Conservation (phyloP, 2,888 invertebrate genomes). For the Philereme transversata region DNA sequence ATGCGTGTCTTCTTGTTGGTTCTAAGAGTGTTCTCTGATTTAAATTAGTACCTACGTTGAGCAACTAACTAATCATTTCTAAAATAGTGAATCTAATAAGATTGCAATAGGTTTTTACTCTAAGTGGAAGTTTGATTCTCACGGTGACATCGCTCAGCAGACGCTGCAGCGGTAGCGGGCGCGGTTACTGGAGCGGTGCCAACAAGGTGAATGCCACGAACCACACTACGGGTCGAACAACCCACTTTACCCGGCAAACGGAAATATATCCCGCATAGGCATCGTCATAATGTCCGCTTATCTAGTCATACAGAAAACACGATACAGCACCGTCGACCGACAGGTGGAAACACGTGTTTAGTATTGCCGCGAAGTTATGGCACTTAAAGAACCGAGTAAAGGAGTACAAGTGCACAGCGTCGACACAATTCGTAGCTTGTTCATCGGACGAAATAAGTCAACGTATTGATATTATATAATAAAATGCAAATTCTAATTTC, state of each 20-base stretch:
- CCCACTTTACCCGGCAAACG: conserved; percentile 73
- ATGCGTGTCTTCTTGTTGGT: background rate
- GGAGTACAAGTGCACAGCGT: conserved; percentile 12
- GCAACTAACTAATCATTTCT: background rate
- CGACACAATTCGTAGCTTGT: conserved; percentile 16
- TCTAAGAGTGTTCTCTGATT: background rate
- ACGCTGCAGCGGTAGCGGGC: conserved; percentile 40
- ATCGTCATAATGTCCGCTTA: conserved; percentile 47
- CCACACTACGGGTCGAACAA: conserved; percentile 70
- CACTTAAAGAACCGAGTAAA: conserved; percentile 18
- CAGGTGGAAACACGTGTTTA: conserved; percentile 30
- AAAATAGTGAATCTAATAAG: conserved; percentile 8
- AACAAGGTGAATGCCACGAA: conserved; percentile 84
- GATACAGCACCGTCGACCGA: conserved; percentile 37
- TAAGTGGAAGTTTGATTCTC: conserved; percentile 10
- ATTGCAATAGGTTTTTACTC: background rate
- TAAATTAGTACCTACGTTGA: background rate
- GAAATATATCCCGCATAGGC: conserved; percentile 54
- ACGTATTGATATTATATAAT: background rate
- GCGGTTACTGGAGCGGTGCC: conserved; percentile 64
- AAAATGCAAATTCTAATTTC: no score
- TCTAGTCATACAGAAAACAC: conserved; percentile 47
- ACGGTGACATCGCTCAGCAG: conserved; percentile 9
- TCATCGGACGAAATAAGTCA: conserved; percentile 3
- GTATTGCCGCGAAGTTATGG: conserved; percentile 26